Conservation (phyloP, 1,140 invertebrate genomes). For the Gonatopus flavifemur region DNA sequence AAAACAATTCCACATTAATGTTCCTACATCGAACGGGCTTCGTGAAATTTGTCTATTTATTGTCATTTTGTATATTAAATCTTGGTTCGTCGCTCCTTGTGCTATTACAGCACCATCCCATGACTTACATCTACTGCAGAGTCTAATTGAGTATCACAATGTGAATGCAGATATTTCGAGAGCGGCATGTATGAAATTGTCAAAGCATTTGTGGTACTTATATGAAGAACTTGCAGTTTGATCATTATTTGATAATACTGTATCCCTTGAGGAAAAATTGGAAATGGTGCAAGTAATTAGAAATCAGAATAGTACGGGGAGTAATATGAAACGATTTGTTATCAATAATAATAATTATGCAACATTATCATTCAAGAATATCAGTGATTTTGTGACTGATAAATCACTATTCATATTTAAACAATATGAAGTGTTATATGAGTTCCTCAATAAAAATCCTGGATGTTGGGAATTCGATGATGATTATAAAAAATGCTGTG, state of each 20-base stretch:
- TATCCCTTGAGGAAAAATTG: conserved; percentile 21
- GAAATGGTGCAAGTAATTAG: conserved; percentile 12
- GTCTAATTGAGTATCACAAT: conserved; percentile 12
- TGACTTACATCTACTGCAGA: conserved; percentile 14
- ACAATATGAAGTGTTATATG: no score
- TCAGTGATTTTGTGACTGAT: no score
- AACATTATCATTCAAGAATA: no score
- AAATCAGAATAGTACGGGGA: no score
- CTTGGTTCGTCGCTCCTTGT: conserved; percentile 15
- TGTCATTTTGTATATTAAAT: conserved; percentile 15
- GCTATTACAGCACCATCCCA: conserved; percentile 10
- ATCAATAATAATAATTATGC: no score
- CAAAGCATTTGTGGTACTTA: conserved; percentile 36
- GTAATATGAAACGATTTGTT: no score
- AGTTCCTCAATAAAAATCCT: no score
- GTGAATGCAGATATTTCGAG: conserved; percentile 21
- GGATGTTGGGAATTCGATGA: no score
- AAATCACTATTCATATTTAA: no score
- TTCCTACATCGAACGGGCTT: no score
- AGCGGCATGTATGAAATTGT: conserved; percentile 24
- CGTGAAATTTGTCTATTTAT: conserved; percentile 20
- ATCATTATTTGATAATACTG: conserved; percentile 33
- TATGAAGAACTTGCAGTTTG: conserved; percentile 23
- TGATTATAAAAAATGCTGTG: no score
- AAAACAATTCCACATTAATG: neutral